A percentile compares a stretch with the other conserved stretches of the same genome.
These are phyloP conservation scores for Cyclura pinguis DNA, from an alignment of 2,797 vertebrate genomes.

Conservation along the genomic window DNA sequence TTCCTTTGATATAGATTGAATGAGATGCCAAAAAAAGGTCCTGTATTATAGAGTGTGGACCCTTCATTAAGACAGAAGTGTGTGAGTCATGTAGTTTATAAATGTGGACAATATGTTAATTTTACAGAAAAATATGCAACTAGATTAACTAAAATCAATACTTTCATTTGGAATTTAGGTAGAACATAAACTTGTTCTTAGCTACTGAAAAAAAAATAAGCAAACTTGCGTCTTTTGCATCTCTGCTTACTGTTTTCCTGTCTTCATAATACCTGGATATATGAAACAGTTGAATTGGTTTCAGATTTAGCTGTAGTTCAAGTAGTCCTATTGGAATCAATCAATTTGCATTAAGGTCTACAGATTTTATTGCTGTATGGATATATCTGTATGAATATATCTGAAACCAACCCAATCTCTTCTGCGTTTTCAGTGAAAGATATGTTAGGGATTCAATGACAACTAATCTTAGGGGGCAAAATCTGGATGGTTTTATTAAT, in stretches of 20 bases:
- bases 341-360: background rate
- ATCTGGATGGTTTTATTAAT: conserved; percentile 65
- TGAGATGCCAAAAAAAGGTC: too few species aligned
- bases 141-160: too few species aligned
- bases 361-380: background rate
- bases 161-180: too few species aligned
- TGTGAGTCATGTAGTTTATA: too few species aligned
- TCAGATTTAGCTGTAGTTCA: background rate
- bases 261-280: conserved; percentile 39
- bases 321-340: background rate
- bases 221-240: background rate
- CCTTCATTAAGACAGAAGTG: too few species aligned
- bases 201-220: too few species aligned
- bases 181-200: too few species aligned
- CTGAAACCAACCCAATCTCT: background rate
- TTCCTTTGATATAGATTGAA: too few species aligned
- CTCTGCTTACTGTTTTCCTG: conserved; percentile 15
- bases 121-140: too few species aligned
- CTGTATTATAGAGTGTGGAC: too few species aligned
- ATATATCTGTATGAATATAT: background rate
- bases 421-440: conserved; percentile 46
- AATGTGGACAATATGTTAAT: too few species aligned
- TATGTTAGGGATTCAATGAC: conserved; percentile 40
- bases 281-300: background rate
- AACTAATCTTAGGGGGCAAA: conserved; percentile 35